Evolutionary conservation across 2,888 invertebrate species (phyloP).

Genomic region (Hydrotaea cyrtoneurina): DNA sequence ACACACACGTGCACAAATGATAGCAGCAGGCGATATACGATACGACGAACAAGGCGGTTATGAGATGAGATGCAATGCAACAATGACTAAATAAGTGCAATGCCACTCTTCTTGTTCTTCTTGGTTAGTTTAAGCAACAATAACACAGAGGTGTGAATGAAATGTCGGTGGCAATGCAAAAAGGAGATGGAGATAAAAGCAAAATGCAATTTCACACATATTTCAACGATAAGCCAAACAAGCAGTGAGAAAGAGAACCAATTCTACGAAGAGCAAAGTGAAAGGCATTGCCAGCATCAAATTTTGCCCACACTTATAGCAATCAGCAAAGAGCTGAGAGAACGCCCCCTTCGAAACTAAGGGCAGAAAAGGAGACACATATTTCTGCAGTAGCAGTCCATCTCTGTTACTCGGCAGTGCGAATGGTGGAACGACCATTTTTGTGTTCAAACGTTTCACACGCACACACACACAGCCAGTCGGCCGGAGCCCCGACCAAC

Average conservation of each 20-base stretch:
- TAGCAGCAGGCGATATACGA: not conserved
- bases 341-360: conserved; percentile 38
- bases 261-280: not conserved
- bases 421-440: conserved; percentile 57
- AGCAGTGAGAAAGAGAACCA: not conserved
- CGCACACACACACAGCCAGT: not conserved
- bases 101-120: not conserved
- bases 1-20: not conserved
- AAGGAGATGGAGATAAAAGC: conserved; percentile 21
- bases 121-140: not conserved
- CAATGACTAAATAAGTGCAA: conserved; percentile 20
- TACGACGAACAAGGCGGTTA: conserved; percentile 8
- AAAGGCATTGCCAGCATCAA: conserved; percentile 63
- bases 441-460: conserved; percentile 41
- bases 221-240: not conserved
- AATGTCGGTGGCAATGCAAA: conserved; percentile 37
- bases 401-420: not conserved
- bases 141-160: conserved; percentile 60
- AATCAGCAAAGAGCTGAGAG: conserved; percentile 13
- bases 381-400: not conserved
- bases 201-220: conserved; percentile 41
- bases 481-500: conserved; percentile 47
- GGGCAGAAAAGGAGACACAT: conserved; percentile 29
- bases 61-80: not conserved
- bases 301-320: not conserved